phyloP scores from a whole-genome alignment of 2,113 vertebrate genomes.

The Gallinago paraguaiae region DNA sequence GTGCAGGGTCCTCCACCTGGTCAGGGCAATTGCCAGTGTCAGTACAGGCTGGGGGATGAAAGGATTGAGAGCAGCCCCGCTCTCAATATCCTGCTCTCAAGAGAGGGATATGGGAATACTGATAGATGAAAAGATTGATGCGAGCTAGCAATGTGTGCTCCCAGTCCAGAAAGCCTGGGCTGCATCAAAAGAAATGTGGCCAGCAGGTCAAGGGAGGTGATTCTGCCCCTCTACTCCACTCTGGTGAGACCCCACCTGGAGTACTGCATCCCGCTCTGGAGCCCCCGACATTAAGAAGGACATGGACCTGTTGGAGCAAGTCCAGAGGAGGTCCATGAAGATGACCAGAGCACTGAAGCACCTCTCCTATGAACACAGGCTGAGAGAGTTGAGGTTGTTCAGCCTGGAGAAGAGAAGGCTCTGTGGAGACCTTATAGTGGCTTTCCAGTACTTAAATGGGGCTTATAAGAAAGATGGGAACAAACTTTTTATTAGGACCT shows the following conservation, averaged over 20 bases:
- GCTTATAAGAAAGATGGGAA: not conserved
- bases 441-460: not conserved
- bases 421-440: fast-evolving
- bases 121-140: not conserved
- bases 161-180: not conserved
- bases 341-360: not conserved
- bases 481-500: not conserved
- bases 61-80: not conserved
- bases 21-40: not conserved
- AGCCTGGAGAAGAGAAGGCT: not conserved
- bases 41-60: too few relatives aligned
- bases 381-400: not conserved
- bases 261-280: not conserved
- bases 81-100: too few relatives aligned
- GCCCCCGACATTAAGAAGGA: fast-evolving
- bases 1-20: not conserved
- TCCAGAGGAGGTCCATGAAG: not conserved
- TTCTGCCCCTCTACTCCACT: not conserved
- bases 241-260: not conserved
- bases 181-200: not conserved
- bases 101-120: not conserved
- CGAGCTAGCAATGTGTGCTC: fast-evolving
- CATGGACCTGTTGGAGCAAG: fast-evolving
- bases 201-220: not conserved
- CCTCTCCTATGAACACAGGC: not conserved